A percentile compares a stretch with the other conserved stretches of the same genome.
Conservation (phyloP, 2,113 vertebrate species). For the Malurus cyaneus region DNA sequence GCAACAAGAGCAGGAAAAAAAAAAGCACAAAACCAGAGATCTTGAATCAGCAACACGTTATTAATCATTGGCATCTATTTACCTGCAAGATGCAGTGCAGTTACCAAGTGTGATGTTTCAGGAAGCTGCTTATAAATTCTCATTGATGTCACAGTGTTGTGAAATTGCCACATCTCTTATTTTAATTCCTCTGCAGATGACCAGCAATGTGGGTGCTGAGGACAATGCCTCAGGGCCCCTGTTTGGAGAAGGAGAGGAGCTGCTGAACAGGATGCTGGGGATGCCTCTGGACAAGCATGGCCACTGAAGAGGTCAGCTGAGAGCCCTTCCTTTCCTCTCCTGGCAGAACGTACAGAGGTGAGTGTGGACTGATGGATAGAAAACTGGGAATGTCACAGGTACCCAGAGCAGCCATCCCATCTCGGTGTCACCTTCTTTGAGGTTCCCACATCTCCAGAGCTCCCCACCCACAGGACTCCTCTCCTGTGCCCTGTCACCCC, state of each 20-base stretch:
- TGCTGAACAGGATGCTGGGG: neutral
- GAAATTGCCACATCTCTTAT: neutral
- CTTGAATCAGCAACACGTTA: neutral
- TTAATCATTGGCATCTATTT: neutral
- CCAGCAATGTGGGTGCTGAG: neutral
- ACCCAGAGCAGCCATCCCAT: fast-evolving
- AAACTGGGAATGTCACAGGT: neutral
- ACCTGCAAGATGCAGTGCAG: neutral
- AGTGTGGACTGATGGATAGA: neutral
- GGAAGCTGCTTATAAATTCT: constrained; percentile 4
- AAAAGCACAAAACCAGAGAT: neutral
- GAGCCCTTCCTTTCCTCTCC: neutral
- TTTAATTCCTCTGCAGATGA: neutral
- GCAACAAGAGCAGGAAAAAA: neutral
- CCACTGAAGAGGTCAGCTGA: neutral
- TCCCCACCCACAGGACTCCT: neutral
- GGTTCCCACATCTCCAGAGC: neutral
- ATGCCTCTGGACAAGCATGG: fast-evolving
- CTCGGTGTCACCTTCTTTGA: neutral
- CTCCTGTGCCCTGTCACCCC: neutral
- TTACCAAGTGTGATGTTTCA: neutral
- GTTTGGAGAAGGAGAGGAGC: neutral
- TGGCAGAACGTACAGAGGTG: neutral
- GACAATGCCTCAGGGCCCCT: fast-evolving
- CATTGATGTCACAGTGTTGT: fast-evolving